phyloP scores from a whole-genome alignment of 2,888 invertebrate species.

The Nomada fabriciana region DNA sequence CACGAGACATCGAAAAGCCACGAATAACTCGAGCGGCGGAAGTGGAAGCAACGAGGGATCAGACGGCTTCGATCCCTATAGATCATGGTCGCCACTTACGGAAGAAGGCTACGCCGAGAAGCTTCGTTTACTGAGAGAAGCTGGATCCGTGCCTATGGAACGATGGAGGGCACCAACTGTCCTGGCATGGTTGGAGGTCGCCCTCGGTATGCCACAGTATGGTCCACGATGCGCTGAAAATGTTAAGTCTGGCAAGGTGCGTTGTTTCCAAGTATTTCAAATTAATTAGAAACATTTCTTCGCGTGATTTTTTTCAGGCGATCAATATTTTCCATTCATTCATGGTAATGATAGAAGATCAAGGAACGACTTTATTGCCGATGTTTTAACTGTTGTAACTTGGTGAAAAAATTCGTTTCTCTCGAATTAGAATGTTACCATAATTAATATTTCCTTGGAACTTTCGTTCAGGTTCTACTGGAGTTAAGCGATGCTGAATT shows the following conservation, averaged over 20 bases:
- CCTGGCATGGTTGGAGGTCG: conserved; percentile 96
- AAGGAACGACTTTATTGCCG: too few species aligned
- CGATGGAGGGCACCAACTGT: conserved; percentile 97
- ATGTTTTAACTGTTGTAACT: too few species aligned
- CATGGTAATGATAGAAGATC: too few species aligned
- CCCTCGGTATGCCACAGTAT: conserved; percentile 97
- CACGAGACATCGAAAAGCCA: conserved; percentile 92
- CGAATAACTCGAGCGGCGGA: conserved; percentile 85
- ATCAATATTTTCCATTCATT: too few species aligned
- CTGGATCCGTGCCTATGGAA: conserved; percentile 93
- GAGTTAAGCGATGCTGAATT: conserved; percentile 96
- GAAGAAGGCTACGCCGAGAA: conserved; percentile 92
- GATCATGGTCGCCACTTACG: conserved; percentile 88
- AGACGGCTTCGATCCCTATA: conserved; percentile 85
- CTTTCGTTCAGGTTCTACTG: conserved; percentile 90
- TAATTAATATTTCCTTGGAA: background rate
- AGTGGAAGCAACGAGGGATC: conserved; percentile 87
- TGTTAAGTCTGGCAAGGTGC: conserved; percentile 97
- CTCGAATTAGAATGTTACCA: too few species aligned
- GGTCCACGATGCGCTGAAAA: conserved; percentile 96
- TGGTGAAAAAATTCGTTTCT: too few species aligned
- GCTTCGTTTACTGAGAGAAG: conserved; percentile 91
- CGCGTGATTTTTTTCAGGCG: background rate
- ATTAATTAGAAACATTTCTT: background rate
- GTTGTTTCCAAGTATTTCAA: conserved; percentile 15